Conservation (phyloP, 2,113 vertebrate species). For the Lophotis ruficrista region DNA sequence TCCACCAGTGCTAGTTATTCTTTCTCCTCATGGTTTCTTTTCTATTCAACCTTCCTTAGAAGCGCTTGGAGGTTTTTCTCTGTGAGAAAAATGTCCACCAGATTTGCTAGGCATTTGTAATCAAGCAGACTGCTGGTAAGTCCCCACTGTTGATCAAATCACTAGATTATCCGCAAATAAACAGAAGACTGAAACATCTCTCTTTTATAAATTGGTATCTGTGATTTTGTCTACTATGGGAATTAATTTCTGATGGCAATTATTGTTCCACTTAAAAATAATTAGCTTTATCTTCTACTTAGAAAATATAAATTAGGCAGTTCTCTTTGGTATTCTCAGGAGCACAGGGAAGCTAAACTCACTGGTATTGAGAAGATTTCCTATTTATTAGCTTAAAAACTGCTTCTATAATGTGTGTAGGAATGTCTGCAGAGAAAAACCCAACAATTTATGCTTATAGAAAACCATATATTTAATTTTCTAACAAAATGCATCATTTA, state of each 20-base stretch:
- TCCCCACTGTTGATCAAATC: not conserved
- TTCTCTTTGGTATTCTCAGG: slow-evolving; percentile 27
- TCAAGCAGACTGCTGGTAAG: not conserved
- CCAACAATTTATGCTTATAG: not conserved
- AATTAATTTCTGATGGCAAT: slow-evolving; percentile 31
- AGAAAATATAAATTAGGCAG: slow-evolving; percentile 33
- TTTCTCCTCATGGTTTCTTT: not conserved
- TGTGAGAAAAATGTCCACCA: not conserved
- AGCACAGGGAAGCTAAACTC: not conserved
- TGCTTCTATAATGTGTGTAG: not conserved
- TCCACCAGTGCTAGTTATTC: not conserved
- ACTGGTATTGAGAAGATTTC: not conserved
- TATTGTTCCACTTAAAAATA: slow-evolving; percentile 27
- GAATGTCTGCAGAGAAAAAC: not conserved
- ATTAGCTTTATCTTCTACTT: slow-evolving; percentile 31
- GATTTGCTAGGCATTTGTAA: not conserved
- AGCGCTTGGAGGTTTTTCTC: not conserved
- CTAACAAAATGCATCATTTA: not conserved
- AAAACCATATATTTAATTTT: not conserved
- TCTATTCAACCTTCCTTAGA: not conserved
- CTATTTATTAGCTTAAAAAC: slow-evolving; percentile 15
- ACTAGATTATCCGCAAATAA: not conserved
- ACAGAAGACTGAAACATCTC: not conserved
- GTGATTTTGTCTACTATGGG: slow-evolving; percentile 3
- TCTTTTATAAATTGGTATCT: not conserved